Conservation (phyloP, 2,888 invertebrate species). For the Subacronicta megacephala region DNA sequence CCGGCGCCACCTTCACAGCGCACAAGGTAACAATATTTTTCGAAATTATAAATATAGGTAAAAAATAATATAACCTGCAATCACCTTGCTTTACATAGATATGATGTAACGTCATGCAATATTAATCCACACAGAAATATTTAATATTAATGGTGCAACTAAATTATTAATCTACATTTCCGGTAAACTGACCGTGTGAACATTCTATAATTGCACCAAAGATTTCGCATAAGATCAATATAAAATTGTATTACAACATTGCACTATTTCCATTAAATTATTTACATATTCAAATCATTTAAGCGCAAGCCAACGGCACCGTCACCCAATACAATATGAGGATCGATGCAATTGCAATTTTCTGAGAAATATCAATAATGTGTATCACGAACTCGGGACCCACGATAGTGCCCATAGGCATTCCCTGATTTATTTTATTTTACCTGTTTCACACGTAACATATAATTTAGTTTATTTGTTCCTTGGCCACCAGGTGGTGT, state of each 20-base stretch:
- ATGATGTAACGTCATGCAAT: too few relatives aligned
- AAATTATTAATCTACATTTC: background rate
- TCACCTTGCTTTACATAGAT: too few relatives aligned
- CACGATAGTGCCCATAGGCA: conserved; percentile 11
- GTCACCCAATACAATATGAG: conserved; percentile 21
- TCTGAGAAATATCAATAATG: conserved; percentile 36
- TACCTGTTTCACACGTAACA: conserved; percentile 15
- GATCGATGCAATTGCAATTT: conserved; percentile 26
- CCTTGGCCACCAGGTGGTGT: conserved; percentile 88
- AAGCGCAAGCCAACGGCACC: conserved; percentile 28
- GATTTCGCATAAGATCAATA: conserved; percentile 13
- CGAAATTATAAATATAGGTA: conserved; percentile 46
- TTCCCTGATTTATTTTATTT: conserved; percentile 25
- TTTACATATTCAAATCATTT: conserved; percentile 41
- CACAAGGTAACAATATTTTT: conserved; percentile 91
- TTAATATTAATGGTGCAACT: too few relatives aligned
- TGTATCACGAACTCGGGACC: conserved; percentile 21
- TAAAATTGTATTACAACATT: conserved; percentile 19
- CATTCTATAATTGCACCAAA: background rate
- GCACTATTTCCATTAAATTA: conserved; percentile 36
- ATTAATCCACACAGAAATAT: too few relatives aligned
- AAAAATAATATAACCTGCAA: too few relatives aligned
- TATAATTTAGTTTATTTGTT: conserved; percentile 3
- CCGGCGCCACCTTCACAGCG: conserved; percentile 96
- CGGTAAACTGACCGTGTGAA: background rate